Conservation (phyloP, 2,888 invertebrate species). For the Esperia sulphurella region DNA sequence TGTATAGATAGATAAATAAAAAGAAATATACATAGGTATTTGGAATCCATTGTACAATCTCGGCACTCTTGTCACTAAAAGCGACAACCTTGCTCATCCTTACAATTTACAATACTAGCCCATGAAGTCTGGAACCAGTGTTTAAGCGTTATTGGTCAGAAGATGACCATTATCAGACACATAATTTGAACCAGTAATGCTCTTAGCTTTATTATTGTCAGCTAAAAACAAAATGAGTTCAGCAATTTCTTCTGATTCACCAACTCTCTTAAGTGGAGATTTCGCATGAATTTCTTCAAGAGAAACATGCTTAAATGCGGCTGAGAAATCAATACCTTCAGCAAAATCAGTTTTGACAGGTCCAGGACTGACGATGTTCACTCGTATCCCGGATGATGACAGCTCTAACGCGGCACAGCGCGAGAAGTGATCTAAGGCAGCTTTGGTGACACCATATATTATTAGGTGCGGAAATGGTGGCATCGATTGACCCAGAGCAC, state of each 20-base stretch:
- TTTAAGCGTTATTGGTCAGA: too few species aligned
- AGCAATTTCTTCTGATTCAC: constrained; percentile 28
- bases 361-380: constrained; percentile 86
- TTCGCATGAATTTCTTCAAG: constrained; percentile 39
- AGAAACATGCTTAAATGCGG: constrained; percentile 44
- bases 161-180: constrained; percentile 19
- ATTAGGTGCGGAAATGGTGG: neutral
- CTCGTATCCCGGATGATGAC: constrained; percentile 78
- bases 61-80: too few species aligned
- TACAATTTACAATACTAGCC: too few species aligned
- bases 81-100: too few species aligned
- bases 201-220: constrained; percentile 26
- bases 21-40: too few species aligned
- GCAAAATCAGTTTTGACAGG: constrained; percentile 70
- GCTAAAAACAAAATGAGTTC: constrained; percentile 32
- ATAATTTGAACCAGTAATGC: constrained; percentile 23
- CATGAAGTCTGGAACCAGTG: too few species aligned
- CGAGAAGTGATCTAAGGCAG: constrained; percentile 87
- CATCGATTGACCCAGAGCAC: constrained; percentile 18
- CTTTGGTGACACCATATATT: constrained; percentile 83
- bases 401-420: constrained; percentile 83
- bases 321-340: neutral
- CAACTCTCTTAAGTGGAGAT: constrained; percentile 17
- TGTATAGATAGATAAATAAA: too few species aligned
- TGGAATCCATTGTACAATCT: too few species aligned